Percentiles rank a stretch among this genome's conserved stretches.
These are phyloP conservation scores for Agrilus planipennis DNA, from an alignment of 1,140 invertebrate genomes.

Conservation along the genomic window DNA sequence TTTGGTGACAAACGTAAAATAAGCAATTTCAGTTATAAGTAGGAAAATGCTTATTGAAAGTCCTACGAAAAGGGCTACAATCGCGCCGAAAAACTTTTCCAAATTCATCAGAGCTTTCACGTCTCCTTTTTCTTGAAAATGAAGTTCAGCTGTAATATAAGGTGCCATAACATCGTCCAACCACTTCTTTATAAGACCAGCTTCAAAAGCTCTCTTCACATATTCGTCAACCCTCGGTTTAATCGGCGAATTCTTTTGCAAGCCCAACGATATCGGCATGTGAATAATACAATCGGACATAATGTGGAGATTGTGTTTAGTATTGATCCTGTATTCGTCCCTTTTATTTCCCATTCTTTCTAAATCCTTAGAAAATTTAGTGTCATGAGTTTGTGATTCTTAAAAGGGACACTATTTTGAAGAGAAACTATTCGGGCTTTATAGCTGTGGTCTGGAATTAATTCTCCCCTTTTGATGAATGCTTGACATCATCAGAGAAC, in stretches of 20 bases:
- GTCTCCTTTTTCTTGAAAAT: slow-evolving; percentile 34
- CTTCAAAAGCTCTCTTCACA: slow-evolving; percentile 54
- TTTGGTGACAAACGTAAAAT: slow-evolving; percentile 51
- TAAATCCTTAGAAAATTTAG: no score
- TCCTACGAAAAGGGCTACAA: slow-evolving; percentile 54
- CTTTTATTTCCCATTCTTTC: background rate
- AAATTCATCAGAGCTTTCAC: slow-evolving; percentile 62
- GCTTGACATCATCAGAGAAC: no score
- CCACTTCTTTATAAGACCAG: slow-evolving; percentile 68
- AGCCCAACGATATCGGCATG: slow-evolving; percentile 65
- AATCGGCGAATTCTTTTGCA: slow-evolving; percentile 69
- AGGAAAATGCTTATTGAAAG: slow-evolving; percentile 47
- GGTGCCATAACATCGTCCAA: slow-evolving; percentile 54
- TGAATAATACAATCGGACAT: slow-evolving; percentile 69
- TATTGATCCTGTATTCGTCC: slow-evolving; percentile 22
- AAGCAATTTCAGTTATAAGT: slow-evolving; percentile 46
- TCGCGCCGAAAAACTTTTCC: slow-evolving; percentile 61
- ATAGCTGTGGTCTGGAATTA: no score
- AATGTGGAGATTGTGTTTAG: slow-evolving; percentile 58
- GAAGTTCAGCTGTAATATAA: slow-evolving; percentile 31
- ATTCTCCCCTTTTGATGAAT: no score
- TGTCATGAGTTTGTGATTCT: no score
- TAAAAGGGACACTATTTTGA: no score
- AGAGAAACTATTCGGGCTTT: no score
- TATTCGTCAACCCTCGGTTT: slow-evolving; percentile 56